A percentile compares a stretch with the other conserved stretches of the same genome.
phyloP scores from a whole-genome alignment of 2,888 invertebrate species.

The Noctua fimbriata region DNA sequence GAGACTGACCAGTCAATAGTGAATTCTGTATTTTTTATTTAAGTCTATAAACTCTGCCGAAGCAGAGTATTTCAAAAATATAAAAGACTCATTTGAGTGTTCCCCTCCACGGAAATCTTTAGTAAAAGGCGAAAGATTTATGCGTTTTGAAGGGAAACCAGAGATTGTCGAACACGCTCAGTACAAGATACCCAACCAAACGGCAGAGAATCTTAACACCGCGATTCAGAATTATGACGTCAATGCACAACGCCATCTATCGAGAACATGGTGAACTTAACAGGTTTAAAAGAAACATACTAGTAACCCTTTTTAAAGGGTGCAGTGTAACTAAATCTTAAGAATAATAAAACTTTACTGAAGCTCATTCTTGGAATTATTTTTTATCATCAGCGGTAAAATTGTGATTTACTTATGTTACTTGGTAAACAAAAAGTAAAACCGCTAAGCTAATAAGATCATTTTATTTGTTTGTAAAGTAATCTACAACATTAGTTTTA shows the following conservation, averaged over 20 bases:
- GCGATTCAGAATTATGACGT: conserved; percentile 2
- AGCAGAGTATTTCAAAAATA: conserved; percentile 1
- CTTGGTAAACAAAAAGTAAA: too few species aligned
- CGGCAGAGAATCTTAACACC: conserved; percentile 9
- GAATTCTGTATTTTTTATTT: too few species aligned
- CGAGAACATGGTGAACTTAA: neutral
- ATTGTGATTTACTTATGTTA: neutral
- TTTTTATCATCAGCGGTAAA: neutral
- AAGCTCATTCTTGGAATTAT: neutral
- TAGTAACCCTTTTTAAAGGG: neutral
- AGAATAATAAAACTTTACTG: neutral
- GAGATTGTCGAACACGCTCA: neutral
- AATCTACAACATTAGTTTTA: too few species aligned
- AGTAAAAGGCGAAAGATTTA: conserved; percentile 95
- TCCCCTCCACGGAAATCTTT: conserved; percentile 95
- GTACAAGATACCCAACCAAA: conserved; percentile 1
- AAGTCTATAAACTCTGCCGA: neutral
- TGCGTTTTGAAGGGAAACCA: conserved; percentile 65
- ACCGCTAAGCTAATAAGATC: too few species aligned
- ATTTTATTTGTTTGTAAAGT: too few species aligned
- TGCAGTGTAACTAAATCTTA: neutral
- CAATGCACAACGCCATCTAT: neutral
- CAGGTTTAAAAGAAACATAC: neutral
- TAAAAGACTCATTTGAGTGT: conserved; percentile 92
- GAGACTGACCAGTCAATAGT: too few species aligned